Evolutionary conservation across 2,797 vertebrate genomes (phyloP).

Genomic region (Podarcis lilfordi): DNA sequence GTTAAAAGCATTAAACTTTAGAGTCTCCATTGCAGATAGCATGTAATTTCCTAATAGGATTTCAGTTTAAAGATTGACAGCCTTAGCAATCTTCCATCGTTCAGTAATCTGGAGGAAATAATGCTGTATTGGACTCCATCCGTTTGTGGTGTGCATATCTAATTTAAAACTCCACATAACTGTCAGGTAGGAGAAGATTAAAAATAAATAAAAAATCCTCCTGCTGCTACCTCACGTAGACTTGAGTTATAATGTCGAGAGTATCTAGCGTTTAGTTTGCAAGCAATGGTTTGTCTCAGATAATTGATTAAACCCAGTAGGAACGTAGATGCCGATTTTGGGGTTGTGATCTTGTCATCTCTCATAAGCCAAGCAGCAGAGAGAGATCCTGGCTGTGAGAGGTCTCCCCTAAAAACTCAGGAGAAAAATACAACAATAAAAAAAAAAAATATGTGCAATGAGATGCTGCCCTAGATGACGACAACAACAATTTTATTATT

Average conservation of each 20-base stretch:
- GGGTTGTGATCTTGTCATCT: constrained; percentile 43
- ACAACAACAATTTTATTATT: no score
- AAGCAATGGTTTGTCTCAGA: not conserved
- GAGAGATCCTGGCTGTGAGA: constrained; percentile 7
- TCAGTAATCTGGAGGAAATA: constrained; percentile 49
- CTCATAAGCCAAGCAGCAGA: constrained; percentile 8
- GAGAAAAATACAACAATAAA: not conserved
- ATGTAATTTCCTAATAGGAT: constrained; percentile 60
- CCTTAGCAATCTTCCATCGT: constrained; percentile 30
- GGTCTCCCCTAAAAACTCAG: not conserved
- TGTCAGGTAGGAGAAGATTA: constrained; percentile 16
- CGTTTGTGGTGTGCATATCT: constrained; percentile 32
- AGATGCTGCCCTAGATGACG: not conserved
- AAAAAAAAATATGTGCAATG: not conserved
- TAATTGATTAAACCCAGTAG: constrained; percentile 34
- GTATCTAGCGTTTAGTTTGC: constrained; percentile 24
- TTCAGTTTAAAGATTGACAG: constrained; percentile 45
- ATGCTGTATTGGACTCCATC: constrained; percentile 35
- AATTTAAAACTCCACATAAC: constrained; percentile 53
- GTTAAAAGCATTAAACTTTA: constrained; percentile 50
- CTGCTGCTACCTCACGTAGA: not conserved
- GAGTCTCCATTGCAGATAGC: constrained; percentile 36
- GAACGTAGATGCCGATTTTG: constrained; percentile 12
- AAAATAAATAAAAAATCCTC: not conserved
- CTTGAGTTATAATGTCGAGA: constrained; percentile 38